These are phyloP conservation scores for Cyprinodon diabolis DNA, from an alignment of 2,797 vertebrate genomes.

Conservation along the genomic window DNA sequence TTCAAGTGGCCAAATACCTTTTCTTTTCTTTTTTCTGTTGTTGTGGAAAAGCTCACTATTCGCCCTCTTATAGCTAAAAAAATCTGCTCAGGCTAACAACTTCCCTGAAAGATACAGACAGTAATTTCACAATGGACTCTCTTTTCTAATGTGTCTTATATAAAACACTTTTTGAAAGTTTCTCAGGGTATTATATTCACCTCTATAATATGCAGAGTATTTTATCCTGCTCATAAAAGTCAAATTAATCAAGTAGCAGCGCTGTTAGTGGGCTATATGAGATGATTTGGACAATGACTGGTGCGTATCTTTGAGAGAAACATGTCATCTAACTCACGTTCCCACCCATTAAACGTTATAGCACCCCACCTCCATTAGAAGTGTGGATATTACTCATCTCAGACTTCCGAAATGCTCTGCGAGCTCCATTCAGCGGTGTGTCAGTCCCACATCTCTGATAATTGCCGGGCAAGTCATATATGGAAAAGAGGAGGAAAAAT, in stretches of 20 bases:
- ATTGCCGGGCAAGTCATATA: slow-evolving; percentile 53
- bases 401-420: slow-evolving; percentile 18
- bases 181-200: slow-evolving; percentile 56
- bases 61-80: slow-evolving; percentile 28
- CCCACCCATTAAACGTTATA: slow-evolving; percentile 55
- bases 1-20: not conserved
- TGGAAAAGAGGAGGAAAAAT: slow-evolving; percentile 37
- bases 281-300: slow-evolving; percentile 68
- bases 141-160: slow-evolving; percentile 34
- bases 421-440: slow-evolving; percentile 34
- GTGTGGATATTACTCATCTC: slow-evolving; percentile 44
- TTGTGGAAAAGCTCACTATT: not conserved
- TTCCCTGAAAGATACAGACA: slow-evolving; percentile 27
- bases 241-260: slow-evolving; percentile 61
- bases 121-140: slow-evolving; percentile 48
- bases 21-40: too few species aligned
- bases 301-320: slow-evolving; percentile 49
- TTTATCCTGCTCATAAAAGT: slow-evolving; percentile 62
- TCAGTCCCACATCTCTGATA: slow-evolving; percentile 46
- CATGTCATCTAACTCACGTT: slow-evolving; percentile 50
- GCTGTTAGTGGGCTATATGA: slow-evolving; percentile 46
- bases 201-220: slow-evolving; percentile 53
- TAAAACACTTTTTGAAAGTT: slow-evolving; percentile 57
- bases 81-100: slow-evolving; percentile 21
- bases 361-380: slow-evolving; percentile 51